Evolutionary conservation across 1,140 invertebrate species (phyloP), one percentile per base, ranked within the genome.

Genomic region (Zeugodacus cucurbitae): DNA sequence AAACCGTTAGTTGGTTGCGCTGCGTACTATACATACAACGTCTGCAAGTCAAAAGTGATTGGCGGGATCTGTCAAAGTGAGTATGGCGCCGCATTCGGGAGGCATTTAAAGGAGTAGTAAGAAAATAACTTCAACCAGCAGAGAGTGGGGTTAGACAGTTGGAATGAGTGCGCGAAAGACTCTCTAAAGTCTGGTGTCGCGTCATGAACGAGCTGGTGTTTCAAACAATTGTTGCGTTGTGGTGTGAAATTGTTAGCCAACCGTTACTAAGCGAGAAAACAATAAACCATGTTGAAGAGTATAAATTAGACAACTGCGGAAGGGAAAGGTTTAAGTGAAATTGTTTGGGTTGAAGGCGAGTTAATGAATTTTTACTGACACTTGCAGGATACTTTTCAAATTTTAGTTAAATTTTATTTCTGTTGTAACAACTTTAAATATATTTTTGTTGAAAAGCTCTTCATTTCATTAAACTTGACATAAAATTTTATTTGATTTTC

Each of bases 1-100:
- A 86, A 86, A 86, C 29, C 85, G 85, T 86, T 86, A 59, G 58
- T 86, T 32, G 48, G 54, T 59, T 86, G 37, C 48, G 58, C 58
- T 86, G 41, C 41, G 37, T 82, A 82, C 41, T 82, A 11, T 6
- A 82, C 26, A 11, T n/a, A 82, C 22, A 29, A 7, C 74, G 74
- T 82, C 74, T 82, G n/a, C 44, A 44, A 82, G 74, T 82, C 74
- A 82, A 54, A 82, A 82, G 74, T 82, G 74, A 82, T 82, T 82
- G 74, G 74, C 74, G 74, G 74, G 74, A 82, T 82, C 37, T 82
- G 74, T 82, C 74, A 82, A 82, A 82, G 74, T 26, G 17, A n/a
- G 74, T 82, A 34, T 82, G 74, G 74, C 10, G 70, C 20, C 20
- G 22, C 70, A 74, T 34, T 74, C 22, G 70, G 17, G 20, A 74